Evolutionary conservation across 2,797 vertebrate species (phyloP), one percentile per base, ranked within the genome.

Genomic region (Eulemur albifrons): DNA sequence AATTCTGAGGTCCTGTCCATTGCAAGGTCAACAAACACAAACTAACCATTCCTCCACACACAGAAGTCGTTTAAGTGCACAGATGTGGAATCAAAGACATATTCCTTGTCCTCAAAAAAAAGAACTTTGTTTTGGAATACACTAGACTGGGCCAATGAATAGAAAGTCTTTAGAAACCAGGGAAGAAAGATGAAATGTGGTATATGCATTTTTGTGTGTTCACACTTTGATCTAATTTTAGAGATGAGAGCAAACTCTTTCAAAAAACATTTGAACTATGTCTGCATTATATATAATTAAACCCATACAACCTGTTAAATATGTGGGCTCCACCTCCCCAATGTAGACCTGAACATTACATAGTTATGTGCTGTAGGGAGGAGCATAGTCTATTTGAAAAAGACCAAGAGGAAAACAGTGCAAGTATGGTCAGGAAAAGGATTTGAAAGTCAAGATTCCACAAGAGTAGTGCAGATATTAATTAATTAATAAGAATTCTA

Each of bases 161-260:
- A 50, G 35, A 86, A 77, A 65, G 38, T 45, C 27, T 43, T 87
- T 87, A 88, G 35, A 96, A 79, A 93, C 8, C 0, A 1, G 95
- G 23, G 43, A 57, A 81, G 61, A 92, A 85, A 61, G 61, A 35
- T 76, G 91, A 76, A 88, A 63, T 70, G 72, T 27, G 2, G 40
- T 30, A 20, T 43, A 5, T 14, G 27, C 54, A 43, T 52, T 40
- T 72, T 2, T 67, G 59, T 59, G 30, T 70, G 40, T 1, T 0
- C 7, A 43, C 0, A 20, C 38, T 95, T 95, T 25, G 25, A 96
- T 96, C 76, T 93, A 88, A 86, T 95, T 95, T 95, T 69, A 90
- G 69, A 94, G 40, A 85, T 88, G 63, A 88, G 30, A 90, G 82
- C 20, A 89, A 89, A 88, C 67, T 83, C 54, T 77, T 50, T 73